phyloP scores from a whole-genome alignment of 1,140 invertebrate genomes.

The Leptoteleia sp. region DNA sequence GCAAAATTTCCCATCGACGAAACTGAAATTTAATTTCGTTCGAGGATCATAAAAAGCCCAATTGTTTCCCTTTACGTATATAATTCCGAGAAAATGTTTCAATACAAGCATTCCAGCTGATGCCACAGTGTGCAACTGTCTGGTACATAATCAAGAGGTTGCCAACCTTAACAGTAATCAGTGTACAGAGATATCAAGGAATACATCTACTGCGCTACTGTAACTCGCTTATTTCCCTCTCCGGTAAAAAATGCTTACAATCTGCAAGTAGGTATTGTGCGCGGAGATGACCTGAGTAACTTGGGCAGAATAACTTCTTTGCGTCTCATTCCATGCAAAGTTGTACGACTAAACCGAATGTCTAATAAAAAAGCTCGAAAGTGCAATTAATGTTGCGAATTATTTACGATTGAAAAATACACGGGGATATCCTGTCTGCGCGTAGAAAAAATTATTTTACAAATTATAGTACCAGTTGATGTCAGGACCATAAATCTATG shows the following conservation, averaged over 20 bases:
- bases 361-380: too few relatives aligned
- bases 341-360: too few relatives aligned
- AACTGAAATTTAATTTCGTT: neutral
- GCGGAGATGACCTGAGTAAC: constrained; percentile 24
- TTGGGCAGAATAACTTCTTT: constrained; percentile 30
- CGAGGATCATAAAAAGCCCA: neutral
- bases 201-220: constrained; percentile 34
- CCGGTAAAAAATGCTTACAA: constrained; percentile 12
- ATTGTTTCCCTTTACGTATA: constrained; percentile 4
- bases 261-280: constrained; percentile 26
- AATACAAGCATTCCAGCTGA: constrained; percentile 27
- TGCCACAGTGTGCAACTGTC: constrained; percentile 27
- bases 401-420: too few relatives aligned
- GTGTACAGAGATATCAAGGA: constrained; percentile 40
- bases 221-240: constrained; percentile 43
- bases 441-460: too few relatives aligned
- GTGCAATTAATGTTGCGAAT: too few relatives aligned
- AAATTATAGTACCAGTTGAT: too few relatives aligned
- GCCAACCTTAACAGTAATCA: constrained; percentile 46
- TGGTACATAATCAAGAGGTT: constrained; percentile 40
- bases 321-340: too few relatives aligned
- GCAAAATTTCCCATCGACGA: too few relatives aligned
- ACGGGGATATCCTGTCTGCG: too few relatives aligned
- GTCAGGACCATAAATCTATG: too few relatives aligned
- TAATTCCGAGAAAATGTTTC: constrained; percentile 31